Conservation (phyloP, 2,888 invertebrate genomes). For the Escarpia spicata region DNA sequence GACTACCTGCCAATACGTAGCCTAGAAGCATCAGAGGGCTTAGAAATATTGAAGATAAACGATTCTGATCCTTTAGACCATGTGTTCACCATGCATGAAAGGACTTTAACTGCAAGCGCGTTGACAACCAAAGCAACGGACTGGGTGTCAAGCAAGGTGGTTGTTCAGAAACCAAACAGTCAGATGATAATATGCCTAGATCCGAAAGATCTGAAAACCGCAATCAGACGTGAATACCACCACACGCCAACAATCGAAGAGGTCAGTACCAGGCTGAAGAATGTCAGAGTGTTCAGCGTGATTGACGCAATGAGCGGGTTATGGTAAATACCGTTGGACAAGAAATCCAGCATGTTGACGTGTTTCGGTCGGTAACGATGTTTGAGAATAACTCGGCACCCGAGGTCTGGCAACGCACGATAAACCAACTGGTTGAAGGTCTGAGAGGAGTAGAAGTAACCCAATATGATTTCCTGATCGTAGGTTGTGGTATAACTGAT, state of each 20-base stretch:
- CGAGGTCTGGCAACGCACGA: too few relatives aligned
- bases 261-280: neutral
- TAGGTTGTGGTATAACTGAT: slow-evolving; percentile 17
- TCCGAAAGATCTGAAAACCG: neutral
- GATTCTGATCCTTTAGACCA: neutral
- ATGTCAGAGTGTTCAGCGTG: neutral
- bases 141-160: slow-evolving; percentile 17
- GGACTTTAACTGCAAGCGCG: too few relatives aligned
- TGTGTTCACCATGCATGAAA: too few relatives aligned
- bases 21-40: neutral
- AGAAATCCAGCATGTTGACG: neutral
- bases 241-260: neutral
- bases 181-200: neutral
- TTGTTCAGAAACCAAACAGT: neutral
- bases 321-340: neutral
- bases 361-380: neutral
- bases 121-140: neutral
- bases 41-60: neutral
- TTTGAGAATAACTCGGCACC: neutral
- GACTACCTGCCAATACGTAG: neutral
- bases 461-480: slow-evolving; percentile 24
- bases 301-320: neutral
- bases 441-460: neutral
- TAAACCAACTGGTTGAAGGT: neutral
- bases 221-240: neutral